A percentile compares a stretch with the other conserved stretches of the same genome.
phyloP scores from a whole-genome alignment of 2,888 invertebrate genomes.

The Drosophila merina region DNA sequence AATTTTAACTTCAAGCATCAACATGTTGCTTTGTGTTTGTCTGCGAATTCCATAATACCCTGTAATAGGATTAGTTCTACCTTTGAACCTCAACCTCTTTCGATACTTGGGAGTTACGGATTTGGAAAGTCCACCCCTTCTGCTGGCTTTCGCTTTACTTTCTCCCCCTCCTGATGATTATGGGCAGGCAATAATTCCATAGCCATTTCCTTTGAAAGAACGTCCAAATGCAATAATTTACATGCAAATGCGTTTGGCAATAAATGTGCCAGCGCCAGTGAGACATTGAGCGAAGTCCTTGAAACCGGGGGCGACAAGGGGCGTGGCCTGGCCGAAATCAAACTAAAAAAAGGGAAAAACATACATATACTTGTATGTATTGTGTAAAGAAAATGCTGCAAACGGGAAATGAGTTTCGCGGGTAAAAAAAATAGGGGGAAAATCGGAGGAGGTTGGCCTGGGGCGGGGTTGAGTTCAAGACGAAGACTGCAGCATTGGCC shows the following conservation, averaged over 20 bases:
- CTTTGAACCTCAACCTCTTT: background rate
- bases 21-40: background rate
- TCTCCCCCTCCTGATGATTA: constrained; percentile 30
- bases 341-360: constrained; percentile 40
- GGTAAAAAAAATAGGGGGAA: constrained; percentile 10
- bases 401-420: constrained; percentile 47
- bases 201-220: constrained; percentile 30
- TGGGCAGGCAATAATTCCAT: constrained; percentile 51
- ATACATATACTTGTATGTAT: constrained; percentile 17
- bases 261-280: constrained; percentile 66
- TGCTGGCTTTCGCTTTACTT: background rate
- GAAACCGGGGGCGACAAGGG: background rate
- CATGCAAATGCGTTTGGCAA: constrained; percentile 70
- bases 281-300: constrained; percentile 6
- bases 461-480: constrained; percentile 8
- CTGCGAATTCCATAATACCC: background rate
- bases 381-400: constrained; percentile 19
- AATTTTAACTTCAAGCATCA: background rate
- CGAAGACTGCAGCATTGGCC: constrained; percentile 28
- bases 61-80: background rate
- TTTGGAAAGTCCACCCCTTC: background rate
- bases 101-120: background rate
- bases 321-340: constrained; percentile 44
- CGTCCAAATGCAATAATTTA: constrained; percentile 67
- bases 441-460: background rate